A percentile compares a stretch with the other conserved stretches of the same genome.
phyloP scores from a whole-genome alignment of 2,888 invertebrate genomes.

The Tromatobia lineatoria region DNA sequence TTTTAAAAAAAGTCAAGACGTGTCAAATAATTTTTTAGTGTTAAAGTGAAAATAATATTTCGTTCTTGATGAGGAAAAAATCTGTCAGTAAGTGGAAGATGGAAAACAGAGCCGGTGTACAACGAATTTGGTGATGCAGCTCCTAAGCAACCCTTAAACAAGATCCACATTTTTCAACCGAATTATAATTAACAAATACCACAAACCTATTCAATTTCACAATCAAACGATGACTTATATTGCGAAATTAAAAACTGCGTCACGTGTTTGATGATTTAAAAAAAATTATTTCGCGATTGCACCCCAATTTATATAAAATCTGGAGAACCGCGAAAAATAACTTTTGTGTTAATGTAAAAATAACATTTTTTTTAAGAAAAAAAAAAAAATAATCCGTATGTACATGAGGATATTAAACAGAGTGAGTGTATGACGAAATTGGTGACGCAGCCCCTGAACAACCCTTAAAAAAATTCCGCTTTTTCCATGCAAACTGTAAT shows the following conservation, averaged over 20 bases:
- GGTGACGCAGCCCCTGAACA: too few species aligned
- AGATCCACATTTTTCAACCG: background rate
- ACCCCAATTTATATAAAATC: too few species aligned
- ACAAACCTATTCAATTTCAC: background rate
- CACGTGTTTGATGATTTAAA: slow-evolving; percentile 4
- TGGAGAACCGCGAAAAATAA: too few species aligned
- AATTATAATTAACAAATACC: background rate
- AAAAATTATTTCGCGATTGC: too few species aligned
- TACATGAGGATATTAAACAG: too few species aligned
- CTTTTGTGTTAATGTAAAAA: too few species aligned
- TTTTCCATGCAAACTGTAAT: too few species aligned
- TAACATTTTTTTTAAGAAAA: too few species aligned
- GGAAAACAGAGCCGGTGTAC: slow-evolving; percentile 34
- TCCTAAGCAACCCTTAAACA: slow-evolving; percentile 36
- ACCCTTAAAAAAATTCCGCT: too few species aligned
- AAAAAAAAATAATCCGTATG: too few species aligned
- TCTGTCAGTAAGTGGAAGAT: background rate
- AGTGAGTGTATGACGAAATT: too few species aligned
- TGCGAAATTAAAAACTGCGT: background rate
- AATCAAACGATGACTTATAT: background rate
- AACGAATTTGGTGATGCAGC: slow-evolving; percentile 38
- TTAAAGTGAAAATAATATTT: slow-evolving; percentile 16
- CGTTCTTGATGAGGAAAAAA: background rate
- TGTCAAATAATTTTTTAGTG: slow-evolving; percentile 1
- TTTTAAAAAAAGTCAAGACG: background rate